Conservation (phyloP, 2,797 vertebrate species). For the Trachops cirrhosus region DNA sequence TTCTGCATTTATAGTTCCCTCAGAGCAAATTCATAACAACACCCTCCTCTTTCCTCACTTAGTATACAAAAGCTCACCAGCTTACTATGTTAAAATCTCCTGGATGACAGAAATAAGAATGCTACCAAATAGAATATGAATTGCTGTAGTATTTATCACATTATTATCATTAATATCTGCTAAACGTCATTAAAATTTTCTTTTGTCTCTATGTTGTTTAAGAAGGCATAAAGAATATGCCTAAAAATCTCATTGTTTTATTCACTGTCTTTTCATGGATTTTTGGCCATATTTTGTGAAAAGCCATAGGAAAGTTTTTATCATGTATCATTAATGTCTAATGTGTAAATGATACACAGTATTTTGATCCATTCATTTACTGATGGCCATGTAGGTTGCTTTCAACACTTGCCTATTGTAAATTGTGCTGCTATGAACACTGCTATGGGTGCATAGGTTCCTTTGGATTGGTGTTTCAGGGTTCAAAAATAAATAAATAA, state of each 20-base stretch:
- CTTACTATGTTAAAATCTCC: neutral
- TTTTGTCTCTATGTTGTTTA: constrained; percentile 18
- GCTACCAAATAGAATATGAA: neutral
- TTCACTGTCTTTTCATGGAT: neutral
- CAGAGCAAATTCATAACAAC: neutral
- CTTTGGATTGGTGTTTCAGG: too few relatives aligned
- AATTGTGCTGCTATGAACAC: too few relatives aligned
- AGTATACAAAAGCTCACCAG: neutral
- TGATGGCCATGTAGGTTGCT: too few relatives aligned
- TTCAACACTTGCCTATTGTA: too few relatives aligned
- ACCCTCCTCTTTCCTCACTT: neutral
- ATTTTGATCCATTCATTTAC: too few relatives aligned
- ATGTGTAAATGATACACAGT: too few relatives aligned
- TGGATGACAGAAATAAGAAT: neutral
- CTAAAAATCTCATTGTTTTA: constrained; percentile 7
- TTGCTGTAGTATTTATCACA: neutral
- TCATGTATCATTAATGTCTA: neutral
- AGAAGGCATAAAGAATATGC: neutral
- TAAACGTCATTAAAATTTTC: neutral
- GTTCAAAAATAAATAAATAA: too few relatives aligned
- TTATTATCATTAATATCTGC: neutral
- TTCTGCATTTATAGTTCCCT: neutral
- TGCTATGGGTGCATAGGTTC: too few relatives aligned
- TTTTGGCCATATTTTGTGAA: neutral
- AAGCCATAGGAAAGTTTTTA: neutral